Conservation (phyloP, 2,113 vertebrate genomes). For the Epinephelus fuscoguttatus region DNA sequence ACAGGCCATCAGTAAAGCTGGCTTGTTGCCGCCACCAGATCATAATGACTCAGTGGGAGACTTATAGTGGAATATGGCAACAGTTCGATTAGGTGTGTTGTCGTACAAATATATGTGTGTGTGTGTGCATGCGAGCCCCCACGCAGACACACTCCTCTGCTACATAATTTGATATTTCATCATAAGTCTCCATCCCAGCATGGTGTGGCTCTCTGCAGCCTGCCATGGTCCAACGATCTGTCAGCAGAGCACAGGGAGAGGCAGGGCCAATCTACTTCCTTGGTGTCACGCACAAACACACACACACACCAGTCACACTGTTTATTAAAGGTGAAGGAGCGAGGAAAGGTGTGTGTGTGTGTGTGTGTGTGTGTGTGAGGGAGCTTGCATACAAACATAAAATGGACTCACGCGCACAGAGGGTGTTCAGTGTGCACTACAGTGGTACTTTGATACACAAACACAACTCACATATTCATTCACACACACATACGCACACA, state of each 20-base stretch:
- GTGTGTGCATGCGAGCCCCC: conserved; percentile 18
- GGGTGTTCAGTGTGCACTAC: conserved; percentile 28
- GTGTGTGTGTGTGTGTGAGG: conserved; percentile 15
- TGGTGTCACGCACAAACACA: conserved; percentile 44
- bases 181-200: conserved; percentile 63
- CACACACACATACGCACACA: conserved; percentile 35
- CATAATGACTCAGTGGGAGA: conserved; percentile 79
- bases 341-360: conserved; percentile 32
- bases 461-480: conserved; percentile 58
- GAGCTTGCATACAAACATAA: conserved; percentile 63
- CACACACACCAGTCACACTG: conserved; percentile 52
- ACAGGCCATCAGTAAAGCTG: conserved; percentile 77
- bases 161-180: conserved; percentile 75
- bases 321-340: conserved; percentile 70
- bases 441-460: conserved; percentile 48
- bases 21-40: conserved; percentile 65
- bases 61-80: conserved; percentile 71
- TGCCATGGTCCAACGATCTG: conserved; percentile 66
- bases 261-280: conserved; percentile 59
- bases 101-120: conserved; percentile 1
- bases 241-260: conserved; percentile 57
- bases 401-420: conserved; percentile 32
- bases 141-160: conserved; percentile 56
- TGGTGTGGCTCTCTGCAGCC: conserved; percentile 60
- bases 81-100: conserved; percentile 70